These are phyloP conservation scores for Torymus tubicola DNA, from an alignment of 2,888 invertebrate species.

Conservation along the genomic window DNA sequence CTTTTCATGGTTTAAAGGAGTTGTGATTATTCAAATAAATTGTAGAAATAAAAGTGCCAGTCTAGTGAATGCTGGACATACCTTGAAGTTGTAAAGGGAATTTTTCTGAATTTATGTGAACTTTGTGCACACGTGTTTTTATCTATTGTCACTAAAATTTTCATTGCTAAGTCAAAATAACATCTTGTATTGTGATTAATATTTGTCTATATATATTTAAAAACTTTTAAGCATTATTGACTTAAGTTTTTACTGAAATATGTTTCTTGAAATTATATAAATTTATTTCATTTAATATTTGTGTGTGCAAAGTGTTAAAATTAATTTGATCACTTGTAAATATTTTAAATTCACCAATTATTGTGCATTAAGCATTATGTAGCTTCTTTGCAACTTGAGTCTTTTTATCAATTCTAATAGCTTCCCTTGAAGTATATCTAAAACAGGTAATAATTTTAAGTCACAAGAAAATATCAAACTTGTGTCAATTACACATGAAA, in stretches of 20 bases:
- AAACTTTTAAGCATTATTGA: too few relatives aligned
- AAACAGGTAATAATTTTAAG: constrained; percentile 24
- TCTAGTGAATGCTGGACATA: constrained; percentile 29
- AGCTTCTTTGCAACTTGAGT: not conserved
- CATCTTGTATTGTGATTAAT: not conserved
- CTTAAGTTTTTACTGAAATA: too few relatives aligned
- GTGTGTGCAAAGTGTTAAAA: not conserved
- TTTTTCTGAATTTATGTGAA: not conserved
- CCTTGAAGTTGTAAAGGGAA: constrained; percentile 2
- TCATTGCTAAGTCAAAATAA: not conserved
- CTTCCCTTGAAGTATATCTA: not conserved
- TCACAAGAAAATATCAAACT: constrained; percentile 48
- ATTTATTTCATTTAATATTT: too few relatives aligned
- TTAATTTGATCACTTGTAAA: constrained; percentile 13
- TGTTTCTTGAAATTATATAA: too few relatives aligned
- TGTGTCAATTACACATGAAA: constrained; percentile 47
- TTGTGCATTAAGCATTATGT: constrained; percentile 6
- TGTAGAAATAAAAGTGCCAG: constrained; percentile 35
- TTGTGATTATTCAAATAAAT: constrained; percentile 34
- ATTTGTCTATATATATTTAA: constrained; percentile 3
- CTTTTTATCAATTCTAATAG: constrained; percentile 7
- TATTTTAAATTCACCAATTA: not conserved
- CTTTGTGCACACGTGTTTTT: constrained; percentile 17
- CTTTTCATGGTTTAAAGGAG: too few relatives aligned
- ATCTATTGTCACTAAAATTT: not conserved